A percentile compares a stretch with the other conserved stretches of the same genome.
phyloP scores from a whole-genome alignment of 1,140 invertebrate species.

The Drosophila sproati region DNA sequence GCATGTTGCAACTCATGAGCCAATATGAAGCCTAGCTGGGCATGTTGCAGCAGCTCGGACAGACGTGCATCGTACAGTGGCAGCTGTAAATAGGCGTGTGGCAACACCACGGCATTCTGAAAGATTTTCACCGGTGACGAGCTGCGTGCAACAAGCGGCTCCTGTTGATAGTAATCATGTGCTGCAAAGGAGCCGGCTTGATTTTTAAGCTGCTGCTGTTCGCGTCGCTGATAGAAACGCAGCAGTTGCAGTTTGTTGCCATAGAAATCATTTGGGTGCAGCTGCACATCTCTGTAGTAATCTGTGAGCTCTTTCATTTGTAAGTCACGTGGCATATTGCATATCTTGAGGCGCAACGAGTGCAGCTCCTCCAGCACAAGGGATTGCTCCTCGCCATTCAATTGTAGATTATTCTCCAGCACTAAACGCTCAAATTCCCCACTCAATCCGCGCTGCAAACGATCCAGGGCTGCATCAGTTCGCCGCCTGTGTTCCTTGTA shows the following conservation, averaged over 20 bases:
- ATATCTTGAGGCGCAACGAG: constrained; percentile 56
- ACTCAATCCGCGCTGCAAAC: constrained; percentile 35
- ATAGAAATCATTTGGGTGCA: constrained; percentile 44
- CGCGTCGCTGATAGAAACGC: constrained; percentile 24
- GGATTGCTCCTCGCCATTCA: constrained; percentile 28
- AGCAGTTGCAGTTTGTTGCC: constrained; percentile 58
- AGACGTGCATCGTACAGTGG: constrained; percentile 54
- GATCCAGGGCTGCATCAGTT: constrained; percentile 35
- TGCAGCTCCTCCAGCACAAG: constrained; percentile 49
- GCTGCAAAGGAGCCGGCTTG: constrained; percentile 3
- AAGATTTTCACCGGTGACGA: constrained; percentile 66
- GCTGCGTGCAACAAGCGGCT: constrained; percentile 40
- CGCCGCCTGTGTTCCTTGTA: constrained; percentile 33
- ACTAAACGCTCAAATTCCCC: constrained; percentile 37
- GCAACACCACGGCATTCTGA: constrained; percentile 57
- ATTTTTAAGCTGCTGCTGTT: constrained; percentile 38
- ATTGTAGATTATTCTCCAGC: constrained; percentile 42
- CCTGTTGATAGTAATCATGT: constrained; percentile 45
- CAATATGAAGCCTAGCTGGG: constrained; percentile 61
- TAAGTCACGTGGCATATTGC: constrained; percentile 48
- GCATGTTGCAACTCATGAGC: constrained; percentile 68
- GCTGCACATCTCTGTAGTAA: constrained; percentile 42
- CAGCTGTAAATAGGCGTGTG: constrained; percentile 59
- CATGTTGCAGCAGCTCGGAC: constrained; percentile 44
- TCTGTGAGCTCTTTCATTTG: constrained; percentile 18